These are phyloP conservation scores for Catharus ustulatus DNA, from an alignment of 2,797 vertebrate species.

Conservation along the genomic window DNA sequence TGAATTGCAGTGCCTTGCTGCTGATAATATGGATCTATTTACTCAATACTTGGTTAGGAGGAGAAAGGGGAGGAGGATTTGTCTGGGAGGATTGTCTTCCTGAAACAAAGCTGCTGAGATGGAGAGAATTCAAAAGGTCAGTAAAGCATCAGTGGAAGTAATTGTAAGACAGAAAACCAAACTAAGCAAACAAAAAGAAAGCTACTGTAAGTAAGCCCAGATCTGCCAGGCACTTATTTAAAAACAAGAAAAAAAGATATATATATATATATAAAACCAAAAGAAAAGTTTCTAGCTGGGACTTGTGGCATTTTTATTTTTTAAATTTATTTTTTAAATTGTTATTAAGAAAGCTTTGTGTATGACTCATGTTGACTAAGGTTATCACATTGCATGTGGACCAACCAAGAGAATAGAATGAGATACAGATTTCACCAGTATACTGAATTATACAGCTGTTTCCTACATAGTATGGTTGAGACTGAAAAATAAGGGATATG, in stretches of 20 bases:
- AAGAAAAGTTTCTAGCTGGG: neutral
- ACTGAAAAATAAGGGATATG: neutral
- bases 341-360: neutral
- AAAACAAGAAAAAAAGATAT: conserved; percentile 19
- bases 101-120: conserved; percentile 17
- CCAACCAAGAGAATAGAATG: neutral
- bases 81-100: neutral
- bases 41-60: neutral
- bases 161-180: conserved; percentile 46
- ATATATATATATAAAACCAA: neutral
- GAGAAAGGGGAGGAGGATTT: neutral
- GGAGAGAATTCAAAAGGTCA: conserved; percentile 63
- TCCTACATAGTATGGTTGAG: neutral
- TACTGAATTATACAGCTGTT: neutral
- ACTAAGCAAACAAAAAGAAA: neutral
- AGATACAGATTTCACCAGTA: neutral
- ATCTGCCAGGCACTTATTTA: conserved; percentile 9
- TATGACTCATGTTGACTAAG: neutral
- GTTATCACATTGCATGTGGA: neutral
- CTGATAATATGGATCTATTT: conserved; percentile 16
- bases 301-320: neutral
- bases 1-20: neutral
- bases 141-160: neutral
- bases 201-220: neutral
- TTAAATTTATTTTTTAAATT: neutral